These are phyloP conservation scores for Apamea monoglypha DNA, from an alignment of 2,888 invertebrate genomes.

Conservation along the genomic window DNA sequence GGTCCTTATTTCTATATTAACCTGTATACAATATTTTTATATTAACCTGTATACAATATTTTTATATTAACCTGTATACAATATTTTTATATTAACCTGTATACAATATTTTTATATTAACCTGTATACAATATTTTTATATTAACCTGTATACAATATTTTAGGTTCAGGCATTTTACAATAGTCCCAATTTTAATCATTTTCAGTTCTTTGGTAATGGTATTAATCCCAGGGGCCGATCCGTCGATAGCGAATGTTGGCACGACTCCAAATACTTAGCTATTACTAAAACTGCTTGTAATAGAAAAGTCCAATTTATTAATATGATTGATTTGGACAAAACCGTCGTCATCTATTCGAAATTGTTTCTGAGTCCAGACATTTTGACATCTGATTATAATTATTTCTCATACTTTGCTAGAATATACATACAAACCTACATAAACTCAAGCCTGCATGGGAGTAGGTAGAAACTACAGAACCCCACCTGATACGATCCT, in stretches of 20 bases:
- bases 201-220: constrained; percentile 24
- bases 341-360: background rate
- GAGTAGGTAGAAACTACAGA: background rate
- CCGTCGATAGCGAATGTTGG: constrained; percentile 36
- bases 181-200: constrained; percentile 2
- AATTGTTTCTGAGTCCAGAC: background rate
- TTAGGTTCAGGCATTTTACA: background rate
- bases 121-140: background rate
- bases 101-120: background rate
- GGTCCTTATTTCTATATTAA: background rate
- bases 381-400: constrained; percentile 1
- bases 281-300: constrained; percentile 16
- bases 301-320: constrained; percentile 26
- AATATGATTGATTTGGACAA: constrained; percentile 22
- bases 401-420: background rate
- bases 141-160: background rate
- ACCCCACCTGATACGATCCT: background rate
- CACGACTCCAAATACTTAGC: constrained; percentile 19
- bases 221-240: constrained; percentile 12
- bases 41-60: background rate
- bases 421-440: background rate
- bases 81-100: too few relatives aligned
- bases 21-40: background rate
- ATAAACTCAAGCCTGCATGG: background rate
- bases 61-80: background rate